Conservation (phyloP, 2,888 invertebrate genomes). For the Drosophila rellima region DNA sequence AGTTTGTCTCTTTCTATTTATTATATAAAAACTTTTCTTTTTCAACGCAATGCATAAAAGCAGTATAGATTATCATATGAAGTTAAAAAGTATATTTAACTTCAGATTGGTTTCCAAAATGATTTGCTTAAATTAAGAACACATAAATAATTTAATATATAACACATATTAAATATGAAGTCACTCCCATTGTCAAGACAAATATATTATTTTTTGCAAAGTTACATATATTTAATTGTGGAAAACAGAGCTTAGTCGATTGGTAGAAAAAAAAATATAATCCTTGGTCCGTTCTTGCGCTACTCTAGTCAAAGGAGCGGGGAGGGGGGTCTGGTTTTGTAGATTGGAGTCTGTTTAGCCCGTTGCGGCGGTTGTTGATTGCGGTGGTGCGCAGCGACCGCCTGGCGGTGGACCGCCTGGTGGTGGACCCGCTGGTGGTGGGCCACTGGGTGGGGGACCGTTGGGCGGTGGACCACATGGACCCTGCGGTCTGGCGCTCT, state of each 20-base stretch:
- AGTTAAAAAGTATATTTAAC: no score
- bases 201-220: conserved; percentile 17
- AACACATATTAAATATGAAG: no score
- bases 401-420: conserved; percentile 66
- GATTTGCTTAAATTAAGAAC: no score
- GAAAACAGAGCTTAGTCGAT: not conserved
- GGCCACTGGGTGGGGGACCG: conserved; percentile 59
- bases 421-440: conserved; percentile 63
- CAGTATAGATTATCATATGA: no score
- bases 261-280: conserved; percentile 19
- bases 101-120: no score
- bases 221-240: conserved; percentile 10
- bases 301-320: conserved; percentile 4
- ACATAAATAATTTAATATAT: no score
- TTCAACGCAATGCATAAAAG: no score
- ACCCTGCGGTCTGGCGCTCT: conserved; percentile 59
- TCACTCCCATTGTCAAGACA: not conserved
- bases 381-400: conserved; percentile 44
- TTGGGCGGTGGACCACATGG: conserved; percentile 64
- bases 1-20: no score
- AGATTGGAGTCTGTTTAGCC: conserved; percentile 27
- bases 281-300: not conserved
- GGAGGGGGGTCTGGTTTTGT: not conserved
- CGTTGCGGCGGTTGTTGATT: conserved; percentile 53
- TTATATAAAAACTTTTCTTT: no score